Evolutionary conservation across 2,888 invertebrate genomes (phyloP), one percentile per base, ranked within the genome.

Genomic region (Oscheius sp.): DNA sequence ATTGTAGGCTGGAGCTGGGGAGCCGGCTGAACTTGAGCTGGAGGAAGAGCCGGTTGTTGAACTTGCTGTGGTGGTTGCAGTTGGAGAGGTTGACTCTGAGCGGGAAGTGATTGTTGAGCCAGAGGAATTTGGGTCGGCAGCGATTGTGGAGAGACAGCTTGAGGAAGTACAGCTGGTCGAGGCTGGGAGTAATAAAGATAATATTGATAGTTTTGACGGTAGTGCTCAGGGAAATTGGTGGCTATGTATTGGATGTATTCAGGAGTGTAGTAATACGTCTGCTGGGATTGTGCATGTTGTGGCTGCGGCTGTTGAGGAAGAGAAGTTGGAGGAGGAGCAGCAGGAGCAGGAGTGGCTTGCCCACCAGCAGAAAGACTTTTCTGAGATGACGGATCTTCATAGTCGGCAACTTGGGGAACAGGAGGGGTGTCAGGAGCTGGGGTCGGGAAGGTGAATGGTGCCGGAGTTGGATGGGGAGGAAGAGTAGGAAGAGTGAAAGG

Each of bases 401-500:
- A 72, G 18, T 68, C 66, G 6, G 69, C 52, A 13, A 43, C 52
- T 0, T 69, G 41, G 29, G 73, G 70, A n/a, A 64, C 56, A 25
- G 73, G 61, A 29, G 73, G 45, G 5, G 45, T 41, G 12, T 59
- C 56, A 3, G 68, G 45, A 5, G 45, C 23, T 52, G 72, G 64
- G 16, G 72, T 76, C n/a, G 79, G 79, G 74, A 79, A 76, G n/a
- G 77, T 77, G 74, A 78, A 76, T 25, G 72, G 69, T 35, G 76
- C 75, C 41, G 71, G 72, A 23, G 79, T 75, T 27, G 78, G 76
- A n/a, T 63, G 72, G 7, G 74, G 56, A 12, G 74, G 74, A 12
- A 81, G 76, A 13, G 78, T 74, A 43, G 81, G 79, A 27, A 79
- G 66, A 5, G 77, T 77, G 69, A 76, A 74, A 16, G 79, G 76